Percentiles rank a stretch among this genome's conserved stretches.
Evolutionary conservation across 2,113 vertebrate species (phyloP).

Genomic region (Hippocampus comes): DNA sequence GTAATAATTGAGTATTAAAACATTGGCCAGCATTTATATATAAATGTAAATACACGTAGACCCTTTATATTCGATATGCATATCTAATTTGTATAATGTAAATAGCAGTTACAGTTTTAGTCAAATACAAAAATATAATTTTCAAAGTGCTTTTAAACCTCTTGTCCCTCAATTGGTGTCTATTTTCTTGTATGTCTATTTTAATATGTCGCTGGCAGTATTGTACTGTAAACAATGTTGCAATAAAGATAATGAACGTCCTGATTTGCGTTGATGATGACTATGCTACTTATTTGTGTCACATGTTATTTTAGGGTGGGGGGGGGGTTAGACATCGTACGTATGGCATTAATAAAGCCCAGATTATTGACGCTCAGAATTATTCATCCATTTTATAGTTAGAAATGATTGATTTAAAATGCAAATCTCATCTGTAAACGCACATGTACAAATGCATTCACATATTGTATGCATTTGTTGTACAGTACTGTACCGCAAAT

Average conservation of each 20-base stretch:
- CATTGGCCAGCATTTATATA: slow-evolving; percentile 74
- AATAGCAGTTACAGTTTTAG: slow-evolving; percentile 72
- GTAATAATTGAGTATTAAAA: slow-evolving; percentile 53
- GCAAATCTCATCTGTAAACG: too few species aligned
- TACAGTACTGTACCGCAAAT: neutral
- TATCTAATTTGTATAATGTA: slow-evolving; percentile 80
- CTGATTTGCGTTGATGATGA: slow-evolving; percentile 21
- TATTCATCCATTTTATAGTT: too few species aligned
- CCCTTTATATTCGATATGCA: slow-evolving; percentile 77
- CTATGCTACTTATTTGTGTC: neutral
- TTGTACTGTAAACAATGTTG: slow-evolving; percentile 76
- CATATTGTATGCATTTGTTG: too few species aligned
- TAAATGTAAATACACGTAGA: slow-evolving; percentile 77
- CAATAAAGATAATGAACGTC: slow-evolving; percentile 74
- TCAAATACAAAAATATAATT: slow-evolving; percentile 66
- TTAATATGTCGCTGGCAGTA: slow-evolving; percentile 75
- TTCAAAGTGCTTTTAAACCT: slow-evolving; percentile 75
- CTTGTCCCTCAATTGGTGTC: slow-evolving; percentile 68
- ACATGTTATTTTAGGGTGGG: neutral
- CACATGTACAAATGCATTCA: too few species aligned
- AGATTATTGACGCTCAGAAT: neutral
- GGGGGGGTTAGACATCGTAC: neutral
- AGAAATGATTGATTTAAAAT: too few species aligned
- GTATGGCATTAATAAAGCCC: neutral
- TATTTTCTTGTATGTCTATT: slow-evolving; percentile 76